Percentiles rank a stretch among this genome's conserved stretches.
These are phyloP conservation scores for Andricus grossulariae DNA, from an alignment of 1,140 invertebrate genomes.

Conservation along the genomic window DNA sequence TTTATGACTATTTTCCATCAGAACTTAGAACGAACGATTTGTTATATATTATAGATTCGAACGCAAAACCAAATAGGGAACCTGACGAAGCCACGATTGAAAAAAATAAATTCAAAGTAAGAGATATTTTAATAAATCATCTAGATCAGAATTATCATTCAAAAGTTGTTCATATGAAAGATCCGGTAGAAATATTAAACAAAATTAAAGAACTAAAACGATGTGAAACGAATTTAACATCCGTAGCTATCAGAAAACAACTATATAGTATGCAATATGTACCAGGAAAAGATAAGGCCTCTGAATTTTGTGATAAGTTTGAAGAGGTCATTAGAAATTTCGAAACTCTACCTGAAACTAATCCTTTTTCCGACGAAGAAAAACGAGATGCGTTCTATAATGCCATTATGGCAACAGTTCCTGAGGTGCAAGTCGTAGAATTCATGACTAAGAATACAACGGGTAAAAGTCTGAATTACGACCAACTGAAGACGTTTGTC, in stretches of 20 bases:
- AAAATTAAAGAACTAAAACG: not conserved
- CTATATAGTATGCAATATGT: not conserved
- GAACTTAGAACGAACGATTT: not conserved
- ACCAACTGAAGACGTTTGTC: constrained; percentile 37
- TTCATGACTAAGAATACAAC: constrained; percentile 41
- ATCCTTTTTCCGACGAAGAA: constrained; percentile 37
- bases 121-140: not conserved
- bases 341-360: not conserved
- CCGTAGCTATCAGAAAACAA: not conserved
- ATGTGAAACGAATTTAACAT: not conserved
- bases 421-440: constrained; percentile 31
- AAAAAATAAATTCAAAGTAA: not conserved
- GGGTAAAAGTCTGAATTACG: constrained; percentile 35
- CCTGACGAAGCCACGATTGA: not conserved
- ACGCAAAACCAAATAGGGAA: not conserved
- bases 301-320: not conserved
- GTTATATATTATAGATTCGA: not conserved
- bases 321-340: not conserved
- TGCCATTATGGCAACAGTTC: constrained; percentile 33
- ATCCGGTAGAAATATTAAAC: not conserved
- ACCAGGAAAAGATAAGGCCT: not conserved
- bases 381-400: constrained; percentile 45
- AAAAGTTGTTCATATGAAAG: not conserved
- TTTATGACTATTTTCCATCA: not conserved
- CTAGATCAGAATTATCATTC: not conserved